Evolutionary conservation across 2,113 vertebrate genomes (phyloP).

Genomic region (Tupaia tana): DNA sequence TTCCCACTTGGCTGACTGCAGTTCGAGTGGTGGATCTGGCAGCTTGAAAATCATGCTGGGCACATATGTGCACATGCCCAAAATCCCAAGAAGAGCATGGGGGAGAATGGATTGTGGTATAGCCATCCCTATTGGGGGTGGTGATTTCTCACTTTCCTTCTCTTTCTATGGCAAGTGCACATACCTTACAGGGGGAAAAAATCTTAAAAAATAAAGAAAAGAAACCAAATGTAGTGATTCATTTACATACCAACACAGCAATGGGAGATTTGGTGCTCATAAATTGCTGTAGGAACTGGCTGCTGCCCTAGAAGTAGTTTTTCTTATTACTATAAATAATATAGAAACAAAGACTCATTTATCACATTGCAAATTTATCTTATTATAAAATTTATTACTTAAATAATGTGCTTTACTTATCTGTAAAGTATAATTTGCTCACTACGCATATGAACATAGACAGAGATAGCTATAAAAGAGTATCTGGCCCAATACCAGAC

Average conservation of each 20-base stretch:
- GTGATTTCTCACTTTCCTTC: too few species aligned
- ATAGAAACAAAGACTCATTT: conserved; percentile 22
- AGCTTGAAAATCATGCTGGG: too few species aligned
- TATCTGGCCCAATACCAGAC: conserved; percentile 33
- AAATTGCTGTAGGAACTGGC: not conserved
- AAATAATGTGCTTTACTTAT: conserved; percentile 12
- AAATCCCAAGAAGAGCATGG: too few species aligned
- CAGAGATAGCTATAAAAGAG: conserved; percentile 6
- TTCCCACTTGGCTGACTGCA: too few species aligned
- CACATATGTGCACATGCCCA: too few species aligned
- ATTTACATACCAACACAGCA: not conserved
- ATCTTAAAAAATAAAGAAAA: not conserved
- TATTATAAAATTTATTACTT: conserved; percentile 1
- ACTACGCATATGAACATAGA: not conserved
- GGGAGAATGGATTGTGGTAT: too few species aligned
- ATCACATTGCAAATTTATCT: not conserved
- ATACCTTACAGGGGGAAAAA: too few species aligned
- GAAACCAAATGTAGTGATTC: not conserved
- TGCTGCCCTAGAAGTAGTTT: not conserved
- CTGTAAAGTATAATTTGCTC: conserved; percentile 45
- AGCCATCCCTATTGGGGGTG: too few species aligned
- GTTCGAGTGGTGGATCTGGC: too few species aligned
- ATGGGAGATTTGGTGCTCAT: not conserved
- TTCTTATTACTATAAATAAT: conserved; percentile 25
- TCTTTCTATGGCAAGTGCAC: too few species aligned